Conservation (phyloP, 2,113 vertebrate species). For the Calyptommatus sinebrachiatus region DNA sequence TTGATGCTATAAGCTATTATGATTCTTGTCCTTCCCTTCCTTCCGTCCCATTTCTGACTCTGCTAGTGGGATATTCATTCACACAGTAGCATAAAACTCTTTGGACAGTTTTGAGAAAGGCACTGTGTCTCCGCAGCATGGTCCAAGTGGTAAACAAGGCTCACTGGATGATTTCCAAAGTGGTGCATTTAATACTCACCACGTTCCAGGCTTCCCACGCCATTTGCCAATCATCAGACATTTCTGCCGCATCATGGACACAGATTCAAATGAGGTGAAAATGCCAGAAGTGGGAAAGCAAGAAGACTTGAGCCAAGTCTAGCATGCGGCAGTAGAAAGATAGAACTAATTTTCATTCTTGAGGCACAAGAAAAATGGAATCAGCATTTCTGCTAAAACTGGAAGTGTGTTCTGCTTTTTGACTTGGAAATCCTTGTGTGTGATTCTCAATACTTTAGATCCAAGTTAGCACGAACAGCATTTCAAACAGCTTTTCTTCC, state of each 20-base stretch:
- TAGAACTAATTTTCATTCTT: background rate
- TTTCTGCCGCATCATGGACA: background rate
- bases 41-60: constrained; percentile 4
- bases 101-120: constrained; percentile 9
- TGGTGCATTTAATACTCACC: constrained; percentile 24
- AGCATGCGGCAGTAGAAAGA: background rate
- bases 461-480: background rate
- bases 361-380: background rate
- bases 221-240: constrained; percentile 46
- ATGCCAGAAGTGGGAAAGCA: background rate
- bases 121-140: constrained; percentile 7
- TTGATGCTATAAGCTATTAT: constrained; percentile 7
- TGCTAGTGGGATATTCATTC: constrained; percentile 22
- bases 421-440: background rate
- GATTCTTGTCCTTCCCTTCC: background rate
- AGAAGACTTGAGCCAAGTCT: background rate
- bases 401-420: constrained; percentile 36
- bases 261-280: background rate
- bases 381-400: background rate
- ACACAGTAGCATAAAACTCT: constrained; percentile 41
- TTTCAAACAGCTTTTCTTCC: background rate
- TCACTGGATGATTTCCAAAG: constrained; percentile 56
- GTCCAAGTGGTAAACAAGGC: constrained; percentile 6
- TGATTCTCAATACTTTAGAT: background rate
- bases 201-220: constrained; percentile 48